A percentile compares a stretch with the other conserved stretches of the same genome.
Evolutionary conservation across 2,888 invertebrate species (phyloP).

Genomic region (Hesperia comma): DNA sequence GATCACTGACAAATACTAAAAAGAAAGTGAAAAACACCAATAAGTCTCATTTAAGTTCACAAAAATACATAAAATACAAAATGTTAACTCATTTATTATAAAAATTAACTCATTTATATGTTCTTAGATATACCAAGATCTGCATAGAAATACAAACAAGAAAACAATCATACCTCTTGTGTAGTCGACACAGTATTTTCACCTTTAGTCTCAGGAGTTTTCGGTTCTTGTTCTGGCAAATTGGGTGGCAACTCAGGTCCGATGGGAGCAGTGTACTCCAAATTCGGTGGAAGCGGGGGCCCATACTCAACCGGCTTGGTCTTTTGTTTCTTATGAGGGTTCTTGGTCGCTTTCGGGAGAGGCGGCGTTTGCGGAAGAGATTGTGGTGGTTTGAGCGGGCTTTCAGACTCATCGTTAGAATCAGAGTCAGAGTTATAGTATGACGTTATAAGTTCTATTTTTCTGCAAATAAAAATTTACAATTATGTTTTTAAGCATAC

Average conservation of each 20-base stretch:
- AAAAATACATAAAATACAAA: no score
- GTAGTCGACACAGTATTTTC: constrained; percentile 39
- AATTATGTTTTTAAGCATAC: constrained; percentile 2
- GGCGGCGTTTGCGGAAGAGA: constrained; percentile 45
- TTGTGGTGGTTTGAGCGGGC: constrained; percentile 48
- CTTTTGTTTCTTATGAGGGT: constrained; percentile 60
- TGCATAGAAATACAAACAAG: no score
- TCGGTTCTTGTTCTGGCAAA: constrained; percentile 44
- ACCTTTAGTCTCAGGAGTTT: constrained; percentile 47
- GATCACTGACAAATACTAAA: no score
- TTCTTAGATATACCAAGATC: no score
- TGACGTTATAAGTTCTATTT: constrained; percentile 84
- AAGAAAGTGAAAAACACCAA: no score
- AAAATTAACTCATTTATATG: no score
- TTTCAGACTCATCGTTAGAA: constrained; percentile 75
- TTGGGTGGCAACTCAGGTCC: constrained; percentile 71
- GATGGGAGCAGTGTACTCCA: constrained; percentile 66
- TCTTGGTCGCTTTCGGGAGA: constrained; percentile 44
- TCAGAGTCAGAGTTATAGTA: constrained; percentile 82
- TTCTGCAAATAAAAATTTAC: constrained; percentile 60
- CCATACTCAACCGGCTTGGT: constrained; percentile 64
- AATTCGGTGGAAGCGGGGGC: constrained; percentile 65
- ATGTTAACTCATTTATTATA: no score
- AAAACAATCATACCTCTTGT: constrained; percentile 11
- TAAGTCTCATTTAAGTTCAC: no score